phyloP scores from a whole-genome alignment of 2,797 vertebrate genomes.

The Carcharodon carcharias region DNA sequence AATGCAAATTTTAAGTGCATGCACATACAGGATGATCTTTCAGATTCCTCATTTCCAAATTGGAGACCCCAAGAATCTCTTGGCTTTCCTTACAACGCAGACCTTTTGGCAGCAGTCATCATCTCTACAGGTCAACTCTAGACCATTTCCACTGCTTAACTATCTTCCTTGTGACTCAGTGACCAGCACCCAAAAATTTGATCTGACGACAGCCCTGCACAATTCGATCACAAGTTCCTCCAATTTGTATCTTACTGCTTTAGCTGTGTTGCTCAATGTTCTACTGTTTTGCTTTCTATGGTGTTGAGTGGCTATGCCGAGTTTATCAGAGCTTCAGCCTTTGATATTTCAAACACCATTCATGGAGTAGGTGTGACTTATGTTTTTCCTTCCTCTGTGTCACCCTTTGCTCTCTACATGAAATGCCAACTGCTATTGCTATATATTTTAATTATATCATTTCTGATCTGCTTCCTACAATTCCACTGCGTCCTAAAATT shows the following conservation, averaged over 20 bases:
- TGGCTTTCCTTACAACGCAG: neutral
- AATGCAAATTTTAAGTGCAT: neutral
- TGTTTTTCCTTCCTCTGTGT: neutral
- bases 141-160: neutral
- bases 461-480: neutral
- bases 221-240: neutral
- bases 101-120: neutral
- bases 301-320: neutral
- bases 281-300: neutral
- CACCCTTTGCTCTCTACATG: neutral
- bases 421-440: neutral
- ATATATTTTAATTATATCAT: neutral
- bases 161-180: neutral
- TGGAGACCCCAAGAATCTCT: neutral
- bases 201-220: neutral
- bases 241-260: neutral
- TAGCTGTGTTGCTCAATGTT: neutral
- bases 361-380: neutral
- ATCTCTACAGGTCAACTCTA: neutral
- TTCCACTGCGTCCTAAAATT: neutral
- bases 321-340: neutral
- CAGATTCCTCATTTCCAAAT: neutral
- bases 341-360: neutral
- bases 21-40: neutral
- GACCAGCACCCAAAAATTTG: neutral